phyloP scores from a whole-genome alignment of 2,113 vertebrate species.

The Rousettus leschenaultii region DNA sequence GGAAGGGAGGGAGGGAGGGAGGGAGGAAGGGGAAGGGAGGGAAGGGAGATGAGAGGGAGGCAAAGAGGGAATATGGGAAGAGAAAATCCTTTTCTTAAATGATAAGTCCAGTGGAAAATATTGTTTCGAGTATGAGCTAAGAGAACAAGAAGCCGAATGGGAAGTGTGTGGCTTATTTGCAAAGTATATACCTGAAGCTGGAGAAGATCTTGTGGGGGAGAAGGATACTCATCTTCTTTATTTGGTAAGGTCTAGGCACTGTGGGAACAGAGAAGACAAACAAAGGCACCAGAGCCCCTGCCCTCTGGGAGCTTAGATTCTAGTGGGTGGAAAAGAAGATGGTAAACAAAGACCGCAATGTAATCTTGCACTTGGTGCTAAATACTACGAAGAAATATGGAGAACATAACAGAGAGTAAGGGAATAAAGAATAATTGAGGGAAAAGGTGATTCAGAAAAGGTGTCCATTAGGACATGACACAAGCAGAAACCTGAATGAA shows the following conservation, averaged over 20 bases:
- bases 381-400: neutral
- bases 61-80: no score
- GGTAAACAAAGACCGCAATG: neutral
- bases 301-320: neutral
- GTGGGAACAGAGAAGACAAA: neutral
- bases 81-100: neutral
- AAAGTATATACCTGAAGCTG: neutral
- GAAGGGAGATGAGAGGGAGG: neutral
- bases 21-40: fast-evolving
- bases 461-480: neutral
- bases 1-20: neutral
- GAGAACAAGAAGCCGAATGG: neutral
- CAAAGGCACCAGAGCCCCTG: neutral
- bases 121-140: neutral
- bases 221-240: neutral
- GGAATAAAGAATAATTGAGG: neutral
- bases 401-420: neutral
- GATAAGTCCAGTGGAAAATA: neutral
- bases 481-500: neutral
- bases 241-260: neutral
- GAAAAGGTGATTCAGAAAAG: neutral
- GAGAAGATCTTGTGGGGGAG: neutral
- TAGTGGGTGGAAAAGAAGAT: neutral
- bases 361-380: neutral
- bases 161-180: neutral